phyloP scores from a whole-genome alignment of 1,140 invertebrate species.

The Rhagoletis zephyria region DNA sequence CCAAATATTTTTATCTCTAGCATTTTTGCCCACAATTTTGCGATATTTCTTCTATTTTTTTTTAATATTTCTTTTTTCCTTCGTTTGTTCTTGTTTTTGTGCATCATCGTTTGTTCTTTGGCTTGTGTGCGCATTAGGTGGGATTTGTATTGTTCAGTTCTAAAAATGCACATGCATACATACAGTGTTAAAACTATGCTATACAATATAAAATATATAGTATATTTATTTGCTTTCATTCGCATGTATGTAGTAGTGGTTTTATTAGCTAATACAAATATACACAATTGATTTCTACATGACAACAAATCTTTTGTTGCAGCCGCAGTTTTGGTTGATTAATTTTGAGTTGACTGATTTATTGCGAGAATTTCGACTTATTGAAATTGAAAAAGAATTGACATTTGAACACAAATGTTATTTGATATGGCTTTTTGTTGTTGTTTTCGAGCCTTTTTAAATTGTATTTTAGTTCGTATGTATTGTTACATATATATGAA shows the following conservation, averaged over 20 bases:
- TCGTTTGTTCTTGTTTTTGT: background rate
- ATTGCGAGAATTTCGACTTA: background rate
- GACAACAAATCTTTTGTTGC: background rate
- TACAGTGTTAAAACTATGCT: background rate
- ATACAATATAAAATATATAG: no score
- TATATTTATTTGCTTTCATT: background rate
- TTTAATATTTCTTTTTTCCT: background rate
- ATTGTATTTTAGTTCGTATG: no score
- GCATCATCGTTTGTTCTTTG: background rate
- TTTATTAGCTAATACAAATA: background rate
- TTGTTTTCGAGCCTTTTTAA: no score
- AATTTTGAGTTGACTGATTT: conserved; percentile 14
- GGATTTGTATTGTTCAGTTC: background rate
- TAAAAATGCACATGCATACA: background rate
- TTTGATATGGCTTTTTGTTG: no score
- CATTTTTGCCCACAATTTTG: background rate
- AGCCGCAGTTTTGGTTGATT: conserved; percentile 19
- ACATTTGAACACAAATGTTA: no score
- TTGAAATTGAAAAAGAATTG: background rate
- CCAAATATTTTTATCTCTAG: background rate
- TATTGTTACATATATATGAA: no score
- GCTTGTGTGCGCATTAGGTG: conserved; percentile 7
- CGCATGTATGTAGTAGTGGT: background rate
- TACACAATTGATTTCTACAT: background rate
- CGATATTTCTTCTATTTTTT: background rate